phyloP scores from a whole-genome alignment of 2,797 vertebrate genomes.

The Adrianichthys oophorus region DNA sequence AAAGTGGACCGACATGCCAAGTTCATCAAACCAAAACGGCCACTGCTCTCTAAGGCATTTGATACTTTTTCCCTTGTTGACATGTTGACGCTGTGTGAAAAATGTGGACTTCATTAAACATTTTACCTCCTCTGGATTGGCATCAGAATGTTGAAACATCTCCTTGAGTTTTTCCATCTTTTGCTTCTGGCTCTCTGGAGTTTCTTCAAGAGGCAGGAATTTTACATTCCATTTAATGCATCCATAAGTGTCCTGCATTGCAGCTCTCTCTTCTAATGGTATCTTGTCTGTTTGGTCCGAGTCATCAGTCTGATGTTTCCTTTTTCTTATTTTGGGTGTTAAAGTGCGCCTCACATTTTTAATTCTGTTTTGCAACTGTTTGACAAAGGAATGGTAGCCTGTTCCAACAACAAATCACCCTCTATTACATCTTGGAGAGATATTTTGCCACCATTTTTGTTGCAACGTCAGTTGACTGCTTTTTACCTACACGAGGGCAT shows the following conservation, averaged over 20 bases:
- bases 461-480: slow-evolving; percentile 31
- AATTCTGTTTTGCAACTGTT: slow-evolving; percentile 37
- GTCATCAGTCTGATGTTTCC: slow-evolving; percentile 25
- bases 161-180: slow-evolving; percentile 34
- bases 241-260: slow-evolving; percentile 35
- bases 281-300: slow-evolving; percentile 27
- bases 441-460: slow-evolving; percentile 1
- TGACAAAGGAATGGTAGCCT: slow-evolving; percentile 7
- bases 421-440: slow-evolving; percentile 18
- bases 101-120: slow-evolving; percentile 37
- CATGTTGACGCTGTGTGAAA: slow-evolving; percentile 32
- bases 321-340: slow-evolving; percentile 39
- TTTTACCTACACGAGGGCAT: slow-evolving; percentile 23
- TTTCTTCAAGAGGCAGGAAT: slow-evolving; percentile 34
- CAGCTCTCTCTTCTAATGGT: slow-evolving; percentile 27
- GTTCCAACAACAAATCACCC: slow-evolving; percentile 21
- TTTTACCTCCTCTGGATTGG: slow-evolving; percentile 36
- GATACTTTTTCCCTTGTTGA: slow-evolving; percentile 33
- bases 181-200: slow-evolving; percentile 27
- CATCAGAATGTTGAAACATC: slow-evolving; percentile 29
- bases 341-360: slow-evolving; percentile 29
- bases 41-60: slow-evolving; percentile 28
- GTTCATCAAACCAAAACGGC: slow-evolving; percentile 30
- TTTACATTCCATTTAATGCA: slow-evolving; percentile 31
- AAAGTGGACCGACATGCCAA: slow-evolving; percentile 34